A percentile compares a stretch with the other conserved stretches of the same genome.
phyloP scores from a whole-genome alignment of 2,888 invertebrate species.

The Eilema depressum region DNA sequence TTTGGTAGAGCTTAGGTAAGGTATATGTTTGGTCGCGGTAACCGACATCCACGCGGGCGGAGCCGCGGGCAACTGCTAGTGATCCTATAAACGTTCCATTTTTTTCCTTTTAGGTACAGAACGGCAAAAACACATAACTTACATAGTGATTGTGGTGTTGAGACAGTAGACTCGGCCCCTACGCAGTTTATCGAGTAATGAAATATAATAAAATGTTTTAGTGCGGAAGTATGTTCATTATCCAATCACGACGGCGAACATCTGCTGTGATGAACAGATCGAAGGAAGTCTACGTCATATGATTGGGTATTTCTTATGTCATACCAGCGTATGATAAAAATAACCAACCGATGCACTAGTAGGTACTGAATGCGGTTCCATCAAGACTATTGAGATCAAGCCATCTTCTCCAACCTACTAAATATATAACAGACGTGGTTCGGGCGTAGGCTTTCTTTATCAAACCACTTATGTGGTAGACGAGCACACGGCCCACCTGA shows the following conservation, averaged over 20 bases:
- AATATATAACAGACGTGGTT: too few relatives aligned
- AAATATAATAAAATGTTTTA: constrained; percentile 21
- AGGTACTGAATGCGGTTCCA: too few relatives aligned
- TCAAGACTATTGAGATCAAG: too few relatives aligned
- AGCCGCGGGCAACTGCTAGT: too few relatives aligned
- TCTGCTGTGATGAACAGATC: constrained; percentile 11
- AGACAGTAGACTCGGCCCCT: not conserved
- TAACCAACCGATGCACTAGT: not conserved
- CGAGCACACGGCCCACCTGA: too few relatives aligned
- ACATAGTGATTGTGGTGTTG: not conserved
- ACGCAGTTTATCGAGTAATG: constrained; percentile 12
- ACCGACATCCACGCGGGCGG: too few relatives aligned
- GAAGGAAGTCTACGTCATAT: constrained; percentile 17
- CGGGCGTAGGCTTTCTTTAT: too few relatives aligned
- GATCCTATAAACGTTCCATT: not conserved
- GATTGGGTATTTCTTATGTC: constrained; percentile 6
- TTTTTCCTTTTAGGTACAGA: too few relatives aligned
- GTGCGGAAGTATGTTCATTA: constrained; percentile 27
- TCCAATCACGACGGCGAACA: constrained; percentile 13
- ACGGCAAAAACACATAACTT: not conserved
- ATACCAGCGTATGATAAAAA: constrained; percentile 6
- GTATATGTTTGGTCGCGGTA: too few relatives aligned
- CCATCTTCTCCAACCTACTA: too few relatives aligned
- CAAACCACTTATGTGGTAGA: too few relatives aligned
- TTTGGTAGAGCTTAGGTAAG: too few relatives aligned